Evolutionary conservation across 2,888 invertebrate genomes (phyloP), one percentile per base, ranked within the genome.

Genomic region (Aleiodes alternator): DNA sequence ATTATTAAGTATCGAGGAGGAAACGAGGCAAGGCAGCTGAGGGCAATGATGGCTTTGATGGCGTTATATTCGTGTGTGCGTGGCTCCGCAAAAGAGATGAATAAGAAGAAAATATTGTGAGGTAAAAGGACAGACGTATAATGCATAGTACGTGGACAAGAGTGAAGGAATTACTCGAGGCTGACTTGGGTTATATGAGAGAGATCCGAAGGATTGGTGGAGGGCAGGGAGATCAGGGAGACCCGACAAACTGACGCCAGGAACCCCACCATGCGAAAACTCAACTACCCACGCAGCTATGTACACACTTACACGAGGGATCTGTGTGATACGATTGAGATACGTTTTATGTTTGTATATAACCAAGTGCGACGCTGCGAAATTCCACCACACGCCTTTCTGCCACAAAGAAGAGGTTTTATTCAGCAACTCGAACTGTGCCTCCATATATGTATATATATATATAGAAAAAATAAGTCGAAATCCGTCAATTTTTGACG

Each of bases 231-330:
- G 79, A 82, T 79, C 82, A 79, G 81, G 84, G 85, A 87, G 85
- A 82, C 83, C 86, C 86, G 86, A 86, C 87, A 84, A 85, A 79
- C 86, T 84, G 87, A 87, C 86, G 86, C 86, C 87, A 86, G 81
- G 80, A 83, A 82, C 83, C 85, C 86, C 86, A 83, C 85, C 83
- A 83, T 74, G 82, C 81, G 82, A 82, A 84, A 82, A 82, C 81
- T 57, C 78, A 75, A 76, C 70, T 71, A 69, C 75, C 71, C 71
- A 71, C 68, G 70, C 55, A 34, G n/a, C 12, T 59, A 59, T 34
- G 38, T 72, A 34, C 71, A 69, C 76, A 72, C 74, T 73, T 75
- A 73, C 73, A 71, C 43, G 8, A 38, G 38, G 38, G 8, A 38
- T 38, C 3, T 31, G 64, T 71, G 50, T 76, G 72, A 51, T 51